Conservation (phyloP, 2,113 vertebrate species). For the Colossoma macropomum region DNA sequence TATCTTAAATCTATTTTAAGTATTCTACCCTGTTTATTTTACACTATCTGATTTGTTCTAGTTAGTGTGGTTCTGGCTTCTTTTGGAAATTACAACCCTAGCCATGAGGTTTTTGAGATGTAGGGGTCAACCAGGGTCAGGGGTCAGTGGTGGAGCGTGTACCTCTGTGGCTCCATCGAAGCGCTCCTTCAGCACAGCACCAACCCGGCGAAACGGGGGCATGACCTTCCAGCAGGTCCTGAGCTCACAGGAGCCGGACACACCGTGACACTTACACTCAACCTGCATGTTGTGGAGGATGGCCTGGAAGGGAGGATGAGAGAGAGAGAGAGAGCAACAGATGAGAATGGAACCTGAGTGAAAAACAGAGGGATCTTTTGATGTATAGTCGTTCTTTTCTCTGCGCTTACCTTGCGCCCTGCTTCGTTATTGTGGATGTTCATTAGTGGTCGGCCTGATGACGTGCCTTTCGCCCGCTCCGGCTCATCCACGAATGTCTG, state of each 20-base stretch:
- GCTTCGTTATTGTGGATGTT: constrained; percentile 81
- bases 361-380: background rate
- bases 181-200: constrained; percentile 78
- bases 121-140: background rate
- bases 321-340: background rate
- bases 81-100: background rate
- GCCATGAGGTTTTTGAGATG: background rate
- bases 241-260: constrained; percentile 79
- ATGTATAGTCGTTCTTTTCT: background rate
- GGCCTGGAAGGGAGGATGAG: constrained; percentile 62
- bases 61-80: background rate
- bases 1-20: no score
- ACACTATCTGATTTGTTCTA: background rate
- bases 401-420: constrained; percentile 73
- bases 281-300: constrained; percentile 82
- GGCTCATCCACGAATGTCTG: constrained; percentile 81
- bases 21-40: no score
- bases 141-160: background rate
- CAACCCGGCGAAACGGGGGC: constrained; percentile 76
- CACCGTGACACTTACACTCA: constrained; percentile 78
- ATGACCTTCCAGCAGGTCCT: constrained; percentile 81
- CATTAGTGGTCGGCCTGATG: constrained; percentile 75
- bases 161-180: constrained; percentile 79
- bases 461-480: constrained; percentile 72
- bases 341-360: background rate